Evolutionary conservation across 2,888 invertebrate genomes (phyloP).

Genomic region (Drosophila trichaetosa): DNA sequence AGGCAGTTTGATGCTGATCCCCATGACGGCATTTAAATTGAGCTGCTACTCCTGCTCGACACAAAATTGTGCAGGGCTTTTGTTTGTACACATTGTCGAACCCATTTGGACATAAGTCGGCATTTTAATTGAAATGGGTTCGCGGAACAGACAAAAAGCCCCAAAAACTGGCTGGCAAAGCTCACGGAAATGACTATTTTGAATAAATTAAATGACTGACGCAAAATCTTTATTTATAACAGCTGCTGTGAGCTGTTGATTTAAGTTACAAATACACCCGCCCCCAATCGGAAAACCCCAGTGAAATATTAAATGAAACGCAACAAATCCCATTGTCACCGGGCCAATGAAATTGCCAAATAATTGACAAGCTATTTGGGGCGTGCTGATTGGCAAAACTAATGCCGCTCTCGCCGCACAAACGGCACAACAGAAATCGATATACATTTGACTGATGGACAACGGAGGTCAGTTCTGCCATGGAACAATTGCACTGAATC

Average conservation of each 20-base stretch:
- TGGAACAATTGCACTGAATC: constrained; percentile 21
- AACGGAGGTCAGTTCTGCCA: constrained; percentile 45
- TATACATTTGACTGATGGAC: constrained; percentile 77
- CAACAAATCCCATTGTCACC: constrained; percentile 75
- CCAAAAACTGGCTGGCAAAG: constrained; percentile 31
- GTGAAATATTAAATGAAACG: constrained; percentile 75
- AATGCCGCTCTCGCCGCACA: constrained; percentile 48
- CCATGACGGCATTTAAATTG: constrained; percentile 75
- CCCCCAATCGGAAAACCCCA: not conserved
- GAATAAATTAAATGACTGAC: constrained; percentile 69
- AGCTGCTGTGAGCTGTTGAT: constrained; percentile 62
- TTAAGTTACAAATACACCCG: constrained; percentile 43
- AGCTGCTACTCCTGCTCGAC: constrained; percentile 24
- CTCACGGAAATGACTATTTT: constrained; percentile 71
- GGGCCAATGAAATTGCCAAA: constrained; percentile 75
- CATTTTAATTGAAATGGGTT: constrained; percentile 70
- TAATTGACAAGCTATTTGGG: constrained; percentile 77
- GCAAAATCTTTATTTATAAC: constrained; percentile 76
- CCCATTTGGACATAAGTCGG: constrained; percentile 66
- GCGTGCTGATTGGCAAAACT: constrained; percentile 77
- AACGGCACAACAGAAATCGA: constrained; percentile 57
- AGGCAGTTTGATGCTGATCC: constrained; percentile 70
- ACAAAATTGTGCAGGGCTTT: constrained; percentile 16
- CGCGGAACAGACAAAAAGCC: not conserved
- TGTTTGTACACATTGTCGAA: constrained; percentile 32